Percentiles rank a stretch among this genome's conserved stretches.
These are phyloP conservation scores for Ericerus pela DNA, from an alignment of 1,140 invertebrate genomes.

Conservation along the genomic window DNA sequence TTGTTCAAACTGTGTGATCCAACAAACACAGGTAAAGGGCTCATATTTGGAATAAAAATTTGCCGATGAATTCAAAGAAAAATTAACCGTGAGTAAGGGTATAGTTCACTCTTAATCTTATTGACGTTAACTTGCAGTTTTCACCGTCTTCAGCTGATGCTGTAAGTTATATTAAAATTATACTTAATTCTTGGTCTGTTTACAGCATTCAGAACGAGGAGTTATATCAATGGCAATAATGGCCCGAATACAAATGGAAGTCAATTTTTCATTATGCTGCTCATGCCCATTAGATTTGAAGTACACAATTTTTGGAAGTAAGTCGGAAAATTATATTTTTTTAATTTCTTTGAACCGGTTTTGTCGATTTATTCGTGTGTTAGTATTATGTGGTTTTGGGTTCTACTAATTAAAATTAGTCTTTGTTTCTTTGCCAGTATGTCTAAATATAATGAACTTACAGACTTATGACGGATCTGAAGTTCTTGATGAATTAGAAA, in stretches of 20 bases:
- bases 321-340: too few species aligned
- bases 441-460: too few species aligned
- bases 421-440: too few species aligned
- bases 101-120: too few species aligned
- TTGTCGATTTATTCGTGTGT: too few species aligned
- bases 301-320: conserved; percentile 95
- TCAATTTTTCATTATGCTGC: conserved; percentile 91
- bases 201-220: conserved; percentile 69
- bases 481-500: conserved; percentile 87
- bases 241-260: conserved; percentile 97
- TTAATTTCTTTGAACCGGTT: too few species aligned
- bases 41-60: conserved; percentile 87
- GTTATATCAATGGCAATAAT: conserved; percentile 96
- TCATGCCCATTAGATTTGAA: conserved; percentile 94
- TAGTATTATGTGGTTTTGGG: too few species aligned
- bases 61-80: conserved; percentile 92
- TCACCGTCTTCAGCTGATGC: neutral
- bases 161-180: too few species aligned
- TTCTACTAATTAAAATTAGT: too few species aligned
- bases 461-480: conserved; percentile 97
- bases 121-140: conserved; percentile 15
- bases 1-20: conserved; percentile 96
- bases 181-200: too few species aligned
- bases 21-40: conserved; percentile 80
- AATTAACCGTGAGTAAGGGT: conserved; percentile 80